Percentiles rank a stretch among this genome's conserved stretches.
Conservation (phyloP, 2,113 vertebrate species). For the Myrmophylax atrothorax region DNA sequence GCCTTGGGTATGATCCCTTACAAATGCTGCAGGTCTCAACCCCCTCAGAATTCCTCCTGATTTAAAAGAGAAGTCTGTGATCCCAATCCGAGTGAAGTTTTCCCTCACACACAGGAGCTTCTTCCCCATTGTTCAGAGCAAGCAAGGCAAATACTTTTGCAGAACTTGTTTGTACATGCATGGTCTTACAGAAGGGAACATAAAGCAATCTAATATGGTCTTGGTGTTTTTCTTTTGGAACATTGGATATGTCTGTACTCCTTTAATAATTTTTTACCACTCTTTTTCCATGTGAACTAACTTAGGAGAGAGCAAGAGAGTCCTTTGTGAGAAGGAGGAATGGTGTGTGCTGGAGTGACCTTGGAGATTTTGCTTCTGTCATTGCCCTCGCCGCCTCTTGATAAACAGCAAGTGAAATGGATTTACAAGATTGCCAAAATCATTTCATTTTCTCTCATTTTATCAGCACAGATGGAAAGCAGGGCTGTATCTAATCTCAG, state of each 20-base stretch:
- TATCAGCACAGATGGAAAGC: constrained; percentile 54
- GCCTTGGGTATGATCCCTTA: background rate
- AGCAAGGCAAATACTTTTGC: constrained; percentile 45
- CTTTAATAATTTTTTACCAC: background rate
- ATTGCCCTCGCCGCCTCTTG: background rate
- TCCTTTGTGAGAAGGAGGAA: background rate
- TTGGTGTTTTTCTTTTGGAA: constrained; percentile 34
- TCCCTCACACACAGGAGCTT: background rate
- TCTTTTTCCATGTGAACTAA: background rate
- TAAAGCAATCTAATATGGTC: constrained; percentile 5
- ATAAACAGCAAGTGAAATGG: background rate
- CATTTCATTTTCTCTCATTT: background rate
- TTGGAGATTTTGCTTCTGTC: background rate
- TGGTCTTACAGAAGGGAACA: constrained; percentile 7
- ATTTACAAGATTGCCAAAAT: constrained; percentile 26
- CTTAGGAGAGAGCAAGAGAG: background rate
- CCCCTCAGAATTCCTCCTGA: background rate
- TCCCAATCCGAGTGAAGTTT: background rate
- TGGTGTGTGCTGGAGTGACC: background rate
- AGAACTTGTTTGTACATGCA: constrained; percentile 50
- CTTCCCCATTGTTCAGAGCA: background rate
- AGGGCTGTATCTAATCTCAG: constrained; percentile 46
- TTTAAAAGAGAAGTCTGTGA: background rate
- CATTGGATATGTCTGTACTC: background rate
- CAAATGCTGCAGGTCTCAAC: background rate